Percentiles rank a stretch among this genome's conserved stretches.
Conservation (phyloP, 2,888 invertebrate species). For the Archips crataeganus region DNA sequence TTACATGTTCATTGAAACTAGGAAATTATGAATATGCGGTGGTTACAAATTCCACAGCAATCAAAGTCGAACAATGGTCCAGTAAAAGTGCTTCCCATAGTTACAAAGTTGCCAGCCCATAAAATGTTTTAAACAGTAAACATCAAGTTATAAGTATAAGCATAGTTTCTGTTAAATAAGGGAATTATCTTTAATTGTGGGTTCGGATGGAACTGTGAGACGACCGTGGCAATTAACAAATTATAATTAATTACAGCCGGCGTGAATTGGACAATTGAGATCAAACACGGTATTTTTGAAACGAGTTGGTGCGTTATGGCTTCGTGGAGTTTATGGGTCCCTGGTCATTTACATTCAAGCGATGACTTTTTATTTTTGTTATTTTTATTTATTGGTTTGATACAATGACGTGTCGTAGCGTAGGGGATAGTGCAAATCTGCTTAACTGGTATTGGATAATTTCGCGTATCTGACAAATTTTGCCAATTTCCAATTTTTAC, state of each 20-base stretch:
- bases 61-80: not conserved
- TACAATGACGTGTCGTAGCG: not conserved
- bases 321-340: slow-evolving; percentile 23
- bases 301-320: slow-evolving; percentile 13
- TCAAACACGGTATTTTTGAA: slow-evolving; percentile 44
- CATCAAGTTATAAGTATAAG: slow-evolving; percentile 25
- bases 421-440: too few species aligned
- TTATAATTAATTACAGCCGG: slow-evolving; percentile 52
- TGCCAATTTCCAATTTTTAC: too few species aligned
- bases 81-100: not conserved
- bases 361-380: not conserved
- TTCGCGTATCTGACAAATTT: too few species aligned
- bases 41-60: slow-evolving; percentile 1
- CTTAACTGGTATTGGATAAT: too few species aligned
- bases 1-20: not conserved
- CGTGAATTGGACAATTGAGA: slow-evolving; percentile 57
- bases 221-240: slow-evolving; percentile 50
- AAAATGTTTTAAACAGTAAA: slow-evolving; percentile 19
- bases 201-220: slow-evolving; percentile 33
- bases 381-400: too few species aligned
- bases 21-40: not conserved
- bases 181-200: slow-evolving; percentile 39
- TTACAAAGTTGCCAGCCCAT: slow-evolving; percentile 12
- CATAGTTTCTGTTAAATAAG: slow-evolving; percentile 35
- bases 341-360: slow-evolving; percentile 26